These are phyloP conservation scores for Monochamus saltuarius DNA, from an alignment of 1,140 invertebrate genomes.

Conservation along the genomic window DNA sequence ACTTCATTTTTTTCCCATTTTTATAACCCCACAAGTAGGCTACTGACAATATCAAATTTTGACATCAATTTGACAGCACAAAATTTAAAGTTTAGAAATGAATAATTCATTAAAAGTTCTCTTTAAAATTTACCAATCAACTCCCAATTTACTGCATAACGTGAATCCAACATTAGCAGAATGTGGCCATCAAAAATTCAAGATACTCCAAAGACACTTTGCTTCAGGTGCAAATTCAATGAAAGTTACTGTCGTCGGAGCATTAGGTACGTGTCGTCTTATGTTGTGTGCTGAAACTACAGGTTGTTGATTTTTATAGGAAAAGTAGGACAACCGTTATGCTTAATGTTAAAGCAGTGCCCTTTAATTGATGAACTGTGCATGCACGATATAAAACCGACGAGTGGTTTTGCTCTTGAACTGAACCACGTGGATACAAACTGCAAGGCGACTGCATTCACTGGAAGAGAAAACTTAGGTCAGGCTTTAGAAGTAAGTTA, in stretches of 20 bases:
- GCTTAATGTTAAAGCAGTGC: conserved; percentile 62
- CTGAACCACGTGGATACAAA: conserved; percentile 61
- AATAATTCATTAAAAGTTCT: no score
- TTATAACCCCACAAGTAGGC: no score
- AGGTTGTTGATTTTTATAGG: conserved; percentile 21
- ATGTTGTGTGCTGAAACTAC: neutral
- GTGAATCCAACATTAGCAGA: no score
- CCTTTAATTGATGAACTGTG: conserved; percentile 62
- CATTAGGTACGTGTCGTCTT: conserved; percentile 24
- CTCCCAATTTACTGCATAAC: no score
- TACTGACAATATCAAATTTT: no score
- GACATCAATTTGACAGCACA: no score
- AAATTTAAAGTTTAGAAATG: no score
- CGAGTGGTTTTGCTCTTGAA: conserved; percentile 58
- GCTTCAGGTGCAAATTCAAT: conserved; percentile 16
- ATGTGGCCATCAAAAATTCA: neutral
- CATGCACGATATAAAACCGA: conserved; percentile 56
- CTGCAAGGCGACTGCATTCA: conserved; percentile 65
- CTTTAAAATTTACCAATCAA: no score
- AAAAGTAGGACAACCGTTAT: conserved; percentile 54
- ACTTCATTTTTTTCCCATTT: no score
- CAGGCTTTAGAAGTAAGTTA: conserved; percentile 52
- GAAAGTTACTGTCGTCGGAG: conserved; percentile 41
- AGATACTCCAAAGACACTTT: neutral
- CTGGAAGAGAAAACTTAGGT: conserved; percentile 42